Conservation (phyloP, 2,888 invertebrate genomes). For the Phasia obesa region DNA sequence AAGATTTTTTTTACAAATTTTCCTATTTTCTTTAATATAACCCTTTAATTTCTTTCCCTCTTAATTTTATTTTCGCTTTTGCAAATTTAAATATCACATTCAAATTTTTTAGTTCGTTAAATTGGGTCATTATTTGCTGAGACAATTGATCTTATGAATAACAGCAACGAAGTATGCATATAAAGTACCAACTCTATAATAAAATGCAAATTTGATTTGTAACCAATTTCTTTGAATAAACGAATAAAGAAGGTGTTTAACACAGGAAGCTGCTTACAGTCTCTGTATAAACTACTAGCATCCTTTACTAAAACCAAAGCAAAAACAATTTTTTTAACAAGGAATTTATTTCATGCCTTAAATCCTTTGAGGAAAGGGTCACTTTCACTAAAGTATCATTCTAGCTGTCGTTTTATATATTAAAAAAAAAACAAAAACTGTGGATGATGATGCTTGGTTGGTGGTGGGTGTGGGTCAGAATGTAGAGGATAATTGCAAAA, state of each 20-base stretch:
- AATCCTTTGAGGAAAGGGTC: slow-evolving; percentile 78
- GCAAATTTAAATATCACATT: slow-evolving; percentile 31
- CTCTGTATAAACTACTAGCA: slow-evolving; percentile 2
- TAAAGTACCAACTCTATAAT: slow-evolving; percentile 74
- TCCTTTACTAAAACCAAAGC: slow-evolving; percentile 29
- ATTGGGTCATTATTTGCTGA: slow-evolving; percentile 64
- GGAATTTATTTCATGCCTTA: slow-evolving; percentile 27
- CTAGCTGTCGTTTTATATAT: slow-evolving; percentile 24
- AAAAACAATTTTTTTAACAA: slow-evolving; percentile 22
- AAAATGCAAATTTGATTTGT: slow-evolving; percentile 82
- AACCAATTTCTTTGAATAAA: slow-evolving; percentile 71
- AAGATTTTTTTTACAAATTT: too few species aligned
- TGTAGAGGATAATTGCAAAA: slow-evolving; percentile 79
- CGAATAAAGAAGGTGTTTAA: slow-evolving; percentile 45
- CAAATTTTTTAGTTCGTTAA: slow-evolving; percentile 66
- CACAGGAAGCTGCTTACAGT: background rate
- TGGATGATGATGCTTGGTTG: background rate
- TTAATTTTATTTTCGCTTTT: background rate
- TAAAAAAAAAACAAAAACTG: too few species aligned
- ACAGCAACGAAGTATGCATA: slow-evolving; percentile 38
- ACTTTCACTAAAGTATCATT: slow-evolving; percentile 73
- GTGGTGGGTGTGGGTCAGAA: slow-evolving; percentile 72
- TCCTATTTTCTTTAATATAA: too few species aligned
- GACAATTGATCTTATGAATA: slow-evolving; percentile 65
- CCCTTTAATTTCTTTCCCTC: background rate